Percentiles rank a stretch among this genome's conserved stretches.
These are phyloP conservation scores for Synergus japonicus DNA, from an alignment of 2,888 invertebrate genomes.

Conservation along the genomic window DNA sequence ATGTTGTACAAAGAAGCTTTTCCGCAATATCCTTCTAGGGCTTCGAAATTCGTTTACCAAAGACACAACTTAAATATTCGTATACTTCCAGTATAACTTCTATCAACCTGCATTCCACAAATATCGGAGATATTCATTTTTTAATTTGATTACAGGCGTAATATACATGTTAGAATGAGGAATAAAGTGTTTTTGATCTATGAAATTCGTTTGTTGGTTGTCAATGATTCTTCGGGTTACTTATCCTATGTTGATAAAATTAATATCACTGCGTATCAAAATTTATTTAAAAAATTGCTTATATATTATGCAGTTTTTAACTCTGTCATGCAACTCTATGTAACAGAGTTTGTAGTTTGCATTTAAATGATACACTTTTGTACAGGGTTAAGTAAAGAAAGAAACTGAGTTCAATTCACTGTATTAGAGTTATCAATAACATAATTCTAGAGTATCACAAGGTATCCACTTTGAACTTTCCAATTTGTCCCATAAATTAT, in stretches of 20 bases:
- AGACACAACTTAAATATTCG: conserved; percentile 33
- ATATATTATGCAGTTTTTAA: not conserved
- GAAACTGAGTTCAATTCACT: conserved; percentile 2
- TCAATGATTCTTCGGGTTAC: conserved; percentile 44
- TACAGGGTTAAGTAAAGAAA: not conserved
- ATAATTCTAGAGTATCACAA: conserved; percentile 85
- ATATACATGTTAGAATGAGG: conserved; percentile 56
- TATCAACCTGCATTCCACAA: conserved; percentile 51
- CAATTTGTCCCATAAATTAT: conserved; percentile 88
- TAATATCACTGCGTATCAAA: conserved; percentile 41
- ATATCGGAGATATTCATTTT: conserved; percentile 48
- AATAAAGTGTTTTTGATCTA: conserved; percentile 62
- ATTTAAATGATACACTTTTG: too few relatives aligned
- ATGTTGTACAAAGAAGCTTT: conserved; percentile 57
- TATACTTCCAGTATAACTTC: conserved; percentile 40
- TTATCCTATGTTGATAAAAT: conserved; percentile 44
- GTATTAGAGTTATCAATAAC: conserved; percentile 70
- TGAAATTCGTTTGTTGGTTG: conserved; percentile 51
- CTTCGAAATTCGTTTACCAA: conserved; percentile 47
- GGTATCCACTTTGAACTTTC: conserved; percentile 92
- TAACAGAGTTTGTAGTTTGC: not conserved
- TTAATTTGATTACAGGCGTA: conserved; percentile 51
- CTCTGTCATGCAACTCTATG: conserved; percentile 1
- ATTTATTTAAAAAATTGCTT: not conserved
- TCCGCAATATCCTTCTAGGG: conserved; percentile 55